phyloP scores from a whole-genome alignment of 2,797 vertebrate genomes.

The Alcedo quadribrachys region DNA sequence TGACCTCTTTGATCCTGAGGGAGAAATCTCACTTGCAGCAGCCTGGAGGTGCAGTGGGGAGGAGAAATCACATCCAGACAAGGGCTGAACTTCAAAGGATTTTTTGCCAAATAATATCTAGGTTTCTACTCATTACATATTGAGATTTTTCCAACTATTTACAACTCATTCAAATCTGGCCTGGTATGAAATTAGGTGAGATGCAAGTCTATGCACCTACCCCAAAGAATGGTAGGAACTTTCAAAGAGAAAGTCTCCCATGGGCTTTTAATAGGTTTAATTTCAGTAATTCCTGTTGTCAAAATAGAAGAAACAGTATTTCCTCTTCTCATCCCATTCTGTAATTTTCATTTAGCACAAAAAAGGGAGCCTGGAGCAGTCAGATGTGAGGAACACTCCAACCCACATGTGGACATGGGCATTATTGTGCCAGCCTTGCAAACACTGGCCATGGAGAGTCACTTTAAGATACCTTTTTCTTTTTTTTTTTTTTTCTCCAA shows the following conservation, averaged over 20 bases:
- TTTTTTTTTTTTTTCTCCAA: background rate
- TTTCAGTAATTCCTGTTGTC: background rate
- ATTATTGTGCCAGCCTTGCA: background rate
- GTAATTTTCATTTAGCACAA: background rate
- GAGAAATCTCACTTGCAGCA: background rate
- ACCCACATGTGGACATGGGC: rapidly evolving
- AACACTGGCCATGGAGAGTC: rapidly evolving
- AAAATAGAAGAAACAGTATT: background rate
- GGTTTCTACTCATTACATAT: background rate
- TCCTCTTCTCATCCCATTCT: background rate
- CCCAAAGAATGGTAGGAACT: background rate
- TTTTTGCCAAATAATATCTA: background rate
- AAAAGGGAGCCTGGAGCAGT: background rate
- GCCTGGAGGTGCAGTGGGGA: background rate
- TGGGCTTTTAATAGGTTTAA: background rate
- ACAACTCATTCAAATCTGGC: background rate
- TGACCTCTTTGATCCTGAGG: background rate
- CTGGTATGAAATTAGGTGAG: background rate
- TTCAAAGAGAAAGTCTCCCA: background rate
- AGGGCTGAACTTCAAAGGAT: background rate
- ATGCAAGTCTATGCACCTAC: background rate
- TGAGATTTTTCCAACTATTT: background rate
- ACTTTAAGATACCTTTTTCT: background rate
- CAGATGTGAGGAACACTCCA: background rate
- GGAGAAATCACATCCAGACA: background rate